A percentile compares a stretch with the other conserved stretches of the same genome.
Conservation (phyloP, 2,797 vertebrate species). For the Labeo calbasu region DNA sequence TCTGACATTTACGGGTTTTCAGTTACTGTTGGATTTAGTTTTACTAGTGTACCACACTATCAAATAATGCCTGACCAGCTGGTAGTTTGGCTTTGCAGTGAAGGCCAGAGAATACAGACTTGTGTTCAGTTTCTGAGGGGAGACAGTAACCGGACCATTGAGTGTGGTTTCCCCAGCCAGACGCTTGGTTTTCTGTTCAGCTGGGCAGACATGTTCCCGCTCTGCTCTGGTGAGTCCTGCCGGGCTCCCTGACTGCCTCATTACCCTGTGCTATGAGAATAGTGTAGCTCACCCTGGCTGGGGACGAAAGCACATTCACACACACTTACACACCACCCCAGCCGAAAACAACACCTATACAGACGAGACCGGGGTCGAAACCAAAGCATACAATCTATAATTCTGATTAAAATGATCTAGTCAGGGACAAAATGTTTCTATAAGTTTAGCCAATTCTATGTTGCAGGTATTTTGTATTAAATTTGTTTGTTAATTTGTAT, state of each 20-base stretch:
- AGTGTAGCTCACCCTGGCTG: slow-evolving; percentile 61
- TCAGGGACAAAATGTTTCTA: neutral
- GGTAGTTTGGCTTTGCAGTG: neutral
- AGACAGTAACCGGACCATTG: slow-evolving; percentile 30
- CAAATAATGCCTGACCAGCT: neutral
- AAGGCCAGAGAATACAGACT: slow-evolving; percentile 2
- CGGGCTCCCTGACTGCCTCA: slow-evolving; percentile 68
- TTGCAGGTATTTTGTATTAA: too few species aligned
- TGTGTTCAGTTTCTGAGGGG: neutral
- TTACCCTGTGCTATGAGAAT: slow-evolving; percentile 68
- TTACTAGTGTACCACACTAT: neutral
- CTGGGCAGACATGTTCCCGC: slow-evolving; percentile 65
- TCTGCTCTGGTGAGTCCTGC: slow-evolving; percentile 69
- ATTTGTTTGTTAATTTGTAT: too few species aligned
- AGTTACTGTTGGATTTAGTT: neutral
- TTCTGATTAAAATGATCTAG: neutral
- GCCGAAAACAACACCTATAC: slow-evolving; percentile 27
- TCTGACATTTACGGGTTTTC: neutral
- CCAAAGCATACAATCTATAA: neutral
- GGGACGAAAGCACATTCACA: slow-evolving; percentile 49
- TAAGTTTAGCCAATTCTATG: neutral
- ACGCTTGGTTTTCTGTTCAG: slow-evolving; percentile 65
- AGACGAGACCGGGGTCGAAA: neutral
- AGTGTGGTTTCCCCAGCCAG: slow-evolving; percentile 57
- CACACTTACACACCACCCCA: slow-evolving; percentile 26